Base-by-base conservation (phyloP, 2,888 invertebrate genomes). In the Dryobotodes eremita region DNA sequence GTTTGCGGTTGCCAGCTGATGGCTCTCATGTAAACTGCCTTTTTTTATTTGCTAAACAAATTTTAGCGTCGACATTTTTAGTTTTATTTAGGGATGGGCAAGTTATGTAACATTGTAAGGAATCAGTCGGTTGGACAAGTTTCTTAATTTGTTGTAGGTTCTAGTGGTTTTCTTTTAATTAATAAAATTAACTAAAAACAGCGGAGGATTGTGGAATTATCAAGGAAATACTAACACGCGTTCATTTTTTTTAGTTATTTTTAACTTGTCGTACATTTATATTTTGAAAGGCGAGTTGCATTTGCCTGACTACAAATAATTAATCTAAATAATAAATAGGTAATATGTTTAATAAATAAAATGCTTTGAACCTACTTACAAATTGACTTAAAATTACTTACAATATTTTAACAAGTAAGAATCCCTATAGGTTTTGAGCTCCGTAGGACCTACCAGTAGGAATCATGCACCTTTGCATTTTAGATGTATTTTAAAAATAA, bases 1-100 rank as follows among this genome's bases (percentile, higher is more conserved):
- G 90, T 93, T 93, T 96, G 96, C 89, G 96, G 96, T 95, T 92
- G 93, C 92, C 94, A 94, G 93, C 93, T 95, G 94, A 92, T 90
- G 46, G 73, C 70, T 81, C 84, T 89, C 89, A 89, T 83, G 70
- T 85, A 71, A 85, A 87, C 77, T 73, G 69, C 84, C 78, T 86
- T 82, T 86, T 89, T 89, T 88, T 68, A 36, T 75, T 90, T 89
- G 83, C 81, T 83, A 84, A 88, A 90, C 86, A 88, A 89, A 86
- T 89, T 87, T 85, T 86, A 20, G 46, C 80, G 80, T 82, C 86
- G 75, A 79, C 82, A 86, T 84, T 85, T 73, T 77, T 15, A 70
- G 42, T 70, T 85, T 78, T 80, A 82, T 82, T 71, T 83, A 84
- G 82, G 74, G 82, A 70, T 84, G 88, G 64, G 62, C 31, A 55